Base-by-base conservation (phyloP, 2,113 vertebrate genomes). In the Bubalus kerabau region DNA sequence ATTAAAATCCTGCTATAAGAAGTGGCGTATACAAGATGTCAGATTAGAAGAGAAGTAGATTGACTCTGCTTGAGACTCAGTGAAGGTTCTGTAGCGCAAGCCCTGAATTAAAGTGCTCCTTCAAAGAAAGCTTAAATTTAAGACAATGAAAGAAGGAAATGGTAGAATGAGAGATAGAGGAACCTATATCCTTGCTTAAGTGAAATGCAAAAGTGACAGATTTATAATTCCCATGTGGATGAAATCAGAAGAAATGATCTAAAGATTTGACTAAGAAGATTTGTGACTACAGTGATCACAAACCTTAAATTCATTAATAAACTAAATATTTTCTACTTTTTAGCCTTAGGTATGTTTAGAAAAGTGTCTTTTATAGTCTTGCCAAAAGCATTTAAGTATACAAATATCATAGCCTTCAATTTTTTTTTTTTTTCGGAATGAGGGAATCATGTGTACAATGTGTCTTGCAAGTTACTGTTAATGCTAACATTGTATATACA, bases 21-120 rank as follows among this genome's bases (percentile, higher is more conserved):
- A 89, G 3, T 32, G 8, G 7, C 0, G 21, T 1, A 5, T 32
- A 2, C 1, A 60, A 52, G 11, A 21, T 30, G 81, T 6, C 17
- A 9, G 21, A 6, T 54, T 23, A 21, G 48, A 87, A 48, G 6
- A 86, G 40, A 26, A 89, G 23, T 7, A 84, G 36, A 11, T 36
- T 36, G 17, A 28, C 11, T 64, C 10, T 43, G 15, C 26, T 3
- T 64, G 59, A 88, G 30, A 62, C 5, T n/a, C 26, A 16, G 1
- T 74, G 23, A 50, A 76, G 48, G 5, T 81, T 74, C 16, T 46
- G 19, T 5, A 28, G 32, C 40, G 0, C 57, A 80, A 48, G 7
- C 50, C 30, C 19, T 88, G 19, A 40, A 74, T 21, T 28, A 50
- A 95, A 36, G 24, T n/a, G 21, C 17, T 64, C 7, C 23, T 85